Base-by-base conservation (phyloP, 2,888 invertebrate species). In the Cantharis flavilabris region DNA sequence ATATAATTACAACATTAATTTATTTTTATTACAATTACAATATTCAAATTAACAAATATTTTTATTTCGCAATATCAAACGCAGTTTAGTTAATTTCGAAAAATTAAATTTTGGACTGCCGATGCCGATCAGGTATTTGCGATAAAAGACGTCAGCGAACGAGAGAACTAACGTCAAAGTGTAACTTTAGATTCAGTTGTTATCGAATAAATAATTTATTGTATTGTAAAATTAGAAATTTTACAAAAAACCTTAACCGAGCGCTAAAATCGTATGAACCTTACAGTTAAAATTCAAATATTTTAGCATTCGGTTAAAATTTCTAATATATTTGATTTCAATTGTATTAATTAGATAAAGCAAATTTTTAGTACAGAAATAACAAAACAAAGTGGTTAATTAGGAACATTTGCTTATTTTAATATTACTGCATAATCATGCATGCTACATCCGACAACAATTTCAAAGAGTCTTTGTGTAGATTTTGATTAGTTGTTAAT, bases 401-500 rank as follows among this genome's bases (percentile, higher is more conserved):
- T 75, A 69, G 18, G 26, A 70, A 72, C 69, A 49, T 73, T 73
- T 69, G 65, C 72, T 76, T 70, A 70, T 75, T 75, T 49, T 49
- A 49, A 49, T n/a, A 49, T 49, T 49, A 49, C 49, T 49, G 49
- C 49, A 49, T 49, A n/a, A 49, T 75, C 71, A 71, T 76, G 76
- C 72, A 76, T 28, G 64, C 62, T 73, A 69, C 76, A 71, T 49
- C 28, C 73, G 70, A 73, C 71, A 73, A 74, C 62, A 65, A 75
- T 73, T 78, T 70, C 75, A 78, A 78, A 62, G 67, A 62, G 33
- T 72, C 65, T 64, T 77, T 75, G 78, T 73, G 78, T 70, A 75
- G 70, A 70, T 75, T 78, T 78, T 78, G 78, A 78, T 78, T 78
- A 78, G 72, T 73, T 70, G 30, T 75, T 75, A 78, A 83, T 83